These are phyloP conservation scores for Oreochromis niloticus DNA, from an alignment of 2,113 vertebrate genomes.

Conservation along the genomic window DNA sequence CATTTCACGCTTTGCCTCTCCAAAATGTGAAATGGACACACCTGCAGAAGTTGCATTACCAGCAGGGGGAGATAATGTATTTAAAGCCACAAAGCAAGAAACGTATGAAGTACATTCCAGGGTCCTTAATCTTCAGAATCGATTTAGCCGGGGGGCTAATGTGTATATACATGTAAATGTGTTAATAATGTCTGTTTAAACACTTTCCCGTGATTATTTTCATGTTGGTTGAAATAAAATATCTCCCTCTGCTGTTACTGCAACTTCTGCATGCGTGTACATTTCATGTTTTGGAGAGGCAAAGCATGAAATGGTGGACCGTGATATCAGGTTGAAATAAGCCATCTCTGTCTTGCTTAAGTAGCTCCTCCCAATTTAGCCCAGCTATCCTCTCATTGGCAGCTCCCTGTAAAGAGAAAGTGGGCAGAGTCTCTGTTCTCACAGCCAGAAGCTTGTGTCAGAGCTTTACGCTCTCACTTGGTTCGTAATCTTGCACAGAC, in stretches of 20 bases:
- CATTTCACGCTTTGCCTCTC: background rate
- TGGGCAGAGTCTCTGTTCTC: background rate
- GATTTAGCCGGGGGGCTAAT: background rate
- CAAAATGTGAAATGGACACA: background rate
- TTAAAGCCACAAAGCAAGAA: background rate
- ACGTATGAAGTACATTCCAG: background rate
- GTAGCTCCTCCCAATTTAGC: background rate
- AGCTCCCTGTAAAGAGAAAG: background rate
- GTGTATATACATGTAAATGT: background rate
- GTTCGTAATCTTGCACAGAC: background rate
- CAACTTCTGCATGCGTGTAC: background rate
- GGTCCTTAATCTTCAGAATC: background rate
- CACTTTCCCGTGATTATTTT: background rate
- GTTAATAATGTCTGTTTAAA: background rate
- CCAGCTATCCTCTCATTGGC: background rate
- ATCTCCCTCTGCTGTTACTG: background rate
- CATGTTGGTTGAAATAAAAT: background rate
- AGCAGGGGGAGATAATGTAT: background rate
- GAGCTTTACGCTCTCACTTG: accelerated
- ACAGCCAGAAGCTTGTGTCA: accelerated
- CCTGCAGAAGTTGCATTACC: background rate
- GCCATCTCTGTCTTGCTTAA: background rate
- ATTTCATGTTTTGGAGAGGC: background rate
- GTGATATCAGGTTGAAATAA: background rate
- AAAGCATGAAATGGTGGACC: background rate